These are phyloP conservation scores for Streblospio benedicti DNA, from an alignment of 1,140 invertebrate genomes.

Conservation along the genomic window DNA sequence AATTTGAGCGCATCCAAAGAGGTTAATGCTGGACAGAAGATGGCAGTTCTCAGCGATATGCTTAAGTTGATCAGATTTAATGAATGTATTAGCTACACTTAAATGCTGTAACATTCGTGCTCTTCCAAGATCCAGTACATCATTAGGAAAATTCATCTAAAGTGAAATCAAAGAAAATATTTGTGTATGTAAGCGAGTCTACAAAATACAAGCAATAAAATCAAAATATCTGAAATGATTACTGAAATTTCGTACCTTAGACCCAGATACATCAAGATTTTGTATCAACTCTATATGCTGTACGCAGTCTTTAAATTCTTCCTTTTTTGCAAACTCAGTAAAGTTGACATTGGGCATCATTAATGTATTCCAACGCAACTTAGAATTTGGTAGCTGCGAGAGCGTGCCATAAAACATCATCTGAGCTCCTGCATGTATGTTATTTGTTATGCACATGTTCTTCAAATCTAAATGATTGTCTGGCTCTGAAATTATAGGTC, in stretches of 20 bases:
- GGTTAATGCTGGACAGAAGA: background rate
- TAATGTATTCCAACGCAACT: conserved; percentile 5
- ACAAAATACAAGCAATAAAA: no score
- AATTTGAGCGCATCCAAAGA: conserved; percentile 1
- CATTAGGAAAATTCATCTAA: conserved; percentile 4
- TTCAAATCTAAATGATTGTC: background rate
- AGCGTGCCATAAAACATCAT: conserved; percentile 15
- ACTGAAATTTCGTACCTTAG: no score
- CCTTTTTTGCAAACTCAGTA: conserved; percentile 5
- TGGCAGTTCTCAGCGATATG: background rate
- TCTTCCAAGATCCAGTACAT: background rate
- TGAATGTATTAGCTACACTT: background rate
- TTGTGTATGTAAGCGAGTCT: no score
- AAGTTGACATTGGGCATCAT: conserved; percentile 17
- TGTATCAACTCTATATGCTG: background rate
- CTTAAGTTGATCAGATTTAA: conserved; percentile 4
- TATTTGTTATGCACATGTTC: conserved; percentile 7
- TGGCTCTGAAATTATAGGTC: conserved; percentile 7
- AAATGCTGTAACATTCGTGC: background rate
- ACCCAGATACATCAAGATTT: conserved; percentile 12
- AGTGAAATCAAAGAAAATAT: no score
- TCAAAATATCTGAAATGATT: no score
- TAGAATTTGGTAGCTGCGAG: conserved; percentile 5
- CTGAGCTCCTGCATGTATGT: conserved; percentile 14
- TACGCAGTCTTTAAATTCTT: conserved; percentile 7